Base-by-base conservation (phyloP, 2,113 vertebrate species). In the Alaudala cheleensis region DNA sequence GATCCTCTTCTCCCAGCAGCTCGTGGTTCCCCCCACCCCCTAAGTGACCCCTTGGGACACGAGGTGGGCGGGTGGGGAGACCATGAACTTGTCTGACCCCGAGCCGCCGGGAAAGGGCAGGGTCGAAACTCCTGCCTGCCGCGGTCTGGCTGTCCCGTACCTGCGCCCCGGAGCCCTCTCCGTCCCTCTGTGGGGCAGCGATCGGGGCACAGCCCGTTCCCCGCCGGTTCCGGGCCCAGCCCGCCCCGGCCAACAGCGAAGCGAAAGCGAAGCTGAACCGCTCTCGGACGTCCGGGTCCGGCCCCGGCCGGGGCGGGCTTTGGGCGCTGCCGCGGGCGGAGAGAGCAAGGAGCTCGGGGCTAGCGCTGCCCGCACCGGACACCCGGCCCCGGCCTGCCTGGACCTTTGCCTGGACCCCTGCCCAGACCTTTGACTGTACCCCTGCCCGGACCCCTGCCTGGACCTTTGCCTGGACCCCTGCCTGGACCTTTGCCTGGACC, bases 221-320 rank as follows among this genome's bases (percentile, higher is more conserved):
- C 39, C 64, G 6, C n/a, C 40, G 40, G n/a, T 29, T 14, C 29
- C 65, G 47, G 49, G 67, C 67, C 74, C 85, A 28, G n/a, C 40
- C 49, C 18, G 39, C 11, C 28, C 40, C 23, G 29, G 70, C 61
- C 16, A 25, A 50, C 71, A 34, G 67, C 12, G 77, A 88, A 88
- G 69, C 23, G 86, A 88, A 88, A 81, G 77, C 39, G 53, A 42
- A 88, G 69, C 69, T 17, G 77, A 81, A 60, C 51, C 39, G 23
- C 60, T 66, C 78, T 89, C 78, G 78, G 86, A 89, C 34, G 86
- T 89, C 86, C 86, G 86, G 85, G 74, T 40, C 70, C 86, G 67
- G 86, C 76, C 67, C 77, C 58, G 86, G 77, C 37, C 42, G n/a
- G 81, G 89, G 81, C 81, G 67, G 86, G 81, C 49, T 74, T 60